phyloP scores from a whole-genome alignment of 2,888 invertebrate genomes.

The Drosophila nigricruria region DNA sequence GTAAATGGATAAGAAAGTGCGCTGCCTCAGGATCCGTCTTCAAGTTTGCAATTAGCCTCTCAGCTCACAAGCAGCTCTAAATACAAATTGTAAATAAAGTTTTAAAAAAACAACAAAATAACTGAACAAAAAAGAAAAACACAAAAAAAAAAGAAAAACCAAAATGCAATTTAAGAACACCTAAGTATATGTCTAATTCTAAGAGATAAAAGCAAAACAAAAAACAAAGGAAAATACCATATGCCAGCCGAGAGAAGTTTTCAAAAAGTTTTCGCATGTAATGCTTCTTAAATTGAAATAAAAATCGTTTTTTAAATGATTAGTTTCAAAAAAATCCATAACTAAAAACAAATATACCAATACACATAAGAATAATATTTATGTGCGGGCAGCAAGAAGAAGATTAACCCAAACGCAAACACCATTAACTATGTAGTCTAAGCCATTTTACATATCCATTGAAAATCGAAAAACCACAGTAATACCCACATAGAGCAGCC shows the following conservation, averaged over 20 bases:
- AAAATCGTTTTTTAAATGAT: constrained; percentile 18
- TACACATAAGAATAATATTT: constrained; percentile 21
- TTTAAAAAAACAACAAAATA: constrained; percentile 62
- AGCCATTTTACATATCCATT: constrained; percentile 76
- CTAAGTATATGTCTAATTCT: constrained; percentile 71
- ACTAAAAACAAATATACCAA: constrained; percentile 27
- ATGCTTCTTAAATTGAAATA: constrained; percentile 60
- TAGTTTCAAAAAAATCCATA: constrained; percentile 23
- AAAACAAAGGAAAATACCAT: constrained; percentile 12
- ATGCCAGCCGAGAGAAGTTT: constrained; percentile 32
- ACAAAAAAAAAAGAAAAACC: constrained; percentile 19
- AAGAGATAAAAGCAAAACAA: constrained; percentile 22
- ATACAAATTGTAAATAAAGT: constrained; percentile 79
- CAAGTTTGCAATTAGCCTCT: constrained; percentile 45
- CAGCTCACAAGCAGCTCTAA: constrained; percentile 60
- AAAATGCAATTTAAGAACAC: constrained; percentile 40
- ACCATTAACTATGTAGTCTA: constrained; percentile 68
- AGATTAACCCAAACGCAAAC: constrained; percentile 18
- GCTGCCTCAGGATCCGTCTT: constrained; percentile 51
- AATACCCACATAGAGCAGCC: constrained; percentile 49
- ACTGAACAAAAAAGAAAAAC: constrained; percentile 32
- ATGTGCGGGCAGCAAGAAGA: constrained; percentile 25
- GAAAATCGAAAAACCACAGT: constrained; percentile 13
- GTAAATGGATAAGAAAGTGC: constrained; percentile 42
- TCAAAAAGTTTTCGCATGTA: constrained; percentile 59